phyloP scores from a whole-genome alignment of 1,140 invertebrate species.

The Apis mellifera region DNA sequence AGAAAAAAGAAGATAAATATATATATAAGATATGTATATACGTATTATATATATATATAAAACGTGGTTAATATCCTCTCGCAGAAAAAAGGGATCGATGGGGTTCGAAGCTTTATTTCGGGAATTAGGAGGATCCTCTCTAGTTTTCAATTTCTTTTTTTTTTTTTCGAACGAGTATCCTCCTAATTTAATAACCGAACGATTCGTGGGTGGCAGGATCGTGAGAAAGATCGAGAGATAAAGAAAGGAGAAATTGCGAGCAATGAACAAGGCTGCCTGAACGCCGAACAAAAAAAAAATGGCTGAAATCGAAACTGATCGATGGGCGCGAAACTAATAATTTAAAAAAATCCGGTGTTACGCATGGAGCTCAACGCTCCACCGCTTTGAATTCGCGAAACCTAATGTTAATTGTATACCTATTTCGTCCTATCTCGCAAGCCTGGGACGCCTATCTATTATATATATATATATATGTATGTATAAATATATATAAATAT shows the following conservation, averaged over 20 bases:
- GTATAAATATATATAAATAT: too few species aligned
- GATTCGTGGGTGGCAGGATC: background rate
- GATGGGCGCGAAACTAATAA: background rate
- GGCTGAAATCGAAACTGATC: background rate
- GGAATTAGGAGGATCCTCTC: conserved; percentile 4
- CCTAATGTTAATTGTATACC: conserved; percentile 40
- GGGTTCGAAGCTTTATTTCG: conserved; percentile 11
- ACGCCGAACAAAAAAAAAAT: conserved; percentile 40
- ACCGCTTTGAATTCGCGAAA: conserved; percentile 48
- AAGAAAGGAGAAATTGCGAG: background rate
- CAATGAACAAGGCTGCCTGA: conserved; percentile 36
- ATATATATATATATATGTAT: background rate
- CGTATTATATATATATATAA: conserved; percentile 37
- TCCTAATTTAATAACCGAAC: background rate
- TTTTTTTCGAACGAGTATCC: conserved; percentile 4
- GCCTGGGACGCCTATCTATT: conserved; percentile 54
- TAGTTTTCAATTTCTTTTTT: background rate
- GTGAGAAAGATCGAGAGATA: background rate
- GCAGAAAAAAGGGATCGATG: conserved; percentile 15
- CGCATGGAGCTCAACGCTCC: background rate
- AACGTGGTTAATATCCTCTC: conserved; percentile 7
- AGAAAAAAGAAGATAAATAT: conserved; percentile 14
- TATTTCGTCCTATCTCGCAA: conserved; percentile 45
- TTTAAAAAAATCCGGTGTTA: conserved; percentile 12
- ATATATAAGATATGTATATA: conserved; percentile 53